Evolutionary conservation across 2,113 vertebrate genomes (phyloP).

Genomic region (Python bivittatus): DNA sequence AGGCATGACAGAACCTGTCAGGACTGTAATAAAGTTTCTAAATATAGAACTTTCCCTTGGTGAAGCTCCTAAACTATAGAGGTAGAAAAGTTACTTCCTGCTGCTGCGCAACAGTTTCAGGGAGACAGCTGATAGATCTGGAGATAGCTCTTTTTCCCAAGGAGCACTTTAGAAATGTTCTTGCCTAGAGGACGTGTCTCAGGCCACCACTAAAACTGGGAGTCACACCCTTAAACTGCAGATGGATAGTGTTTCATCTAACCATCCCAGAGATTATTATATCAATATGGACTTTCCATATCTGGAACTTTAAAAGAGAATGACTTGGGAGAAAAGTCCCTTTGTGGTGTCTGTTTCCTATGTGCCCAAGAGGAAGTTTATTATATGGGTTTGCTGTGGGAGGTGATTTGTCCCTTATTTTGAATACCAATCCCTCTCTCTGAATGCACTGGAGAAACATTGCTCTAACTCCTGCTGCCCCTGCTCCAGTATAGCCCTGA

Average conservation of each 20-base stretch:
- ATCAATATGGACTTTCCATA: background rate
- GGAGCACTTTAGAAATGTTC: background rate
- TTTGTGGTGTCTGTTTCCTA: background rate
- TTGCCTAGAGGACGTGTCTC: background rate
- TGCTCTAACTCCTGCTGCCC: background rate
- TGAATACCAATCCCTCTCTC: background rate
- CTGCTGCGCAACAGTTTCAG: background rate
- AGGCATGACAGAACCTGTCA: background rate
- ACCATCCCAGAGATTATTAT: background rate
- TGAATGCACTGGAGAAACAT: background rate
- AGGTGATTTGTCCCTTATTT: background rate
- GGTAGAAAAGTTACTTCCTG: background rate
- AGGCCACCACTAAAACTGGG: background rate
- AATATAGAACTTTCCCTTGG: background rate
- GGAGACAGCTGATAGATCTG: background rate
- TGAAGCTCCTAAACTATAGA: background rate
- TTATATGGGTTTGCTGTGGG: background rate
- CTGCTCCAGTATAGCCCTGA: background rate
- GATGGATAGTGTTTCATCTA: background rate
- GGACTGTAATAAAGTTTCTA: background rate
- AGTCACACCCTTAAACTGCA: background rate
- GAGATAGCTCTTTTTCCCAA: background rate
- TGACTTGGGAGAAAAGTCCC: background rate
- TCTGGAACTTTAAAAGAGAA: background rate
- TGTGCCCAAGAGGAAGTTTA: background rate